Base-by-base conservation (phyloP, 2,797 vertebrate genomes). In the Enteromius anoplus region DNA sequence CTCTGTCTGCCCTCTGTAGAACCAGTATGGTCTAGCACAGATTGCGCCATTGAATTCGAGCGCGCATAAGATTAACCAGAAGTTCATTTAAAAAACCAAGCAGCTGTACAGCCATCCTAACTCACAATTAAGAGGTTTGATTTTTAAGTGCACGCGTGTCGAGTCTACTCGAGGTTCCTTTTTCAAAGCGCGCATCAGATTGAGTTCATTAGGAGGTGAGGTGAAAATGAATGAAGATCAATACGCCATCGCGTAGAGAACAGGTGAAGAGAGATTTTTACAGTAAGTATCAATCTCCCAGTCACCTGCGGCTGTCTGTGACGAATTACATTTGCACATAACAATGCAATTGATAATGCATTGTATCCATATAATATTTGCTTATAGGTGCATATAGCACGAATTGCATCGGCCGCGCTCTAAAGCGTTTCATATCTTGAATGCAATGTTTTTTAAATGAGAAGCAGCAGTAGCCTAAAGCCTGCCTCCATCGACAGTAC, bases 391-490 rank as follows among this genome's bases (percentile, higher is more conserved):
- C 45, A 42, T 73, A 40, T 66, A 64, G 73, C 55, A 9, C 64
- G 84, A 12, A 21, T 17, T 49, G 40, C 42, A 84, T 85, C 88
- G 88, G 90, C 90, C 89, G 89, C 88, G 90, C 91, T 89, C 87
- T 89, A 58, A 69, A 81, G 60, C 73, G 71, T 87, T 87, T 86
- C 82, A 82, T 85, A 81, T 86, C 80, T 85, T 78, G 75, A 23
- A 84, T 79, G 90, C 88, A 90, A 91, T 93, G 80, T n/a, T 15
- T 93, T 93, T 91, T 90, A 80, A 91, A 82, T 66, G 42, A 65
- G 53, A 88, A 84, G 90, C 92, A 93, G 93, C 91, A 91, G 91
- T 90, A 93, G 92, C 87, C 86, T 84, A 89, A 91, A 92, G 89
- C 90, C 93, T 88, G 92, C 93, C 93, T 92, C 91, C 92, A 80